Evolutionary conservation across 1,140 invertebrate genomes (phyloP), one percentile per base, ranked within the genome.

Genomic region (Chrysomallon squamiferum): DNA sequence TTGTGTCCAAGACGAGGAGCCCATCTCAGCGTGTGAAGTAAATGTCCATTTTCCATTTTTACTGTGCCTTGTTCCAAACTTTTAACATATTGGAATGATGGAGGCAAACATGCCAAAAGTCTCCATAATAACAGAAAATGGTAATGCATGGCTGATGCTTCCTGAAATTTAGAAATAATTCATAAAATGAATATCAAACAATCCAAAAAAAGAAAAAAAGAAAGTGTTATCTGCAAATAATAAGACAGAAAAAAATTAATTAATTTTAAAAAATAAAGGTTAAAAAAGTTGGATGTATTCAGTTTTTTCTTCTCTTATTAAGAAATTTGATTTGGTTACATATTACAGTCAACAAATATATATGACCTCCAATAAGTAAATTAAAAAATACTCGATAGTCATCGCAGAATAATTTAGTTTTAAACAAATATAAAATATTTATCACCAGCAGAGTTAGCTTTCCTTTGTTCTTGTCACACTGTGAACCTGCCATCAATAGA

Each of bases 101-200:
- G 95, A 3, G 95, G 95, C 78, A 98, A 81, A 72, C 91, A 89
- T 11, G 93, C 86, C 43, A 95, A 82, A 38, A 95, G 86, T 66
- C 92, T 90, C 93, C 93, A 96, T 71, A 90, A 90, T 50, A 94
- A 90, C 49, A 90, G 91, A 75, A 97, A 95, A 79, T 95, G 95
- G 85, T 97, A 97, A 73, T 97, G 93, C 63, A 94, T 91, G 4
- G 93, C 91, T 75, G 93, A 93, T 0, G 94, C 81, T 35, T 91
- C 91, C 90, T 89, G 59, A 69, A 70, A 52, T 32, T 49, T 43
- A 33, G 7, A 27, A 33, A 18, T n/a, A 5, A 27, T 4, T 6
- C 22, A 1, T 2, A 56, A 56, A 29, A 9, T 56, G 13, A 0
- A 20, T 7, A n/a, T n/a, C n/a, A n/a, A n/a, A n/a, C n/a, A n/a